These are phyloP conservation scores for Lochmaea capreae DNA, from an alignment of 2,888 invertebrate genomes.

Conservation along the genomic window DNA sequence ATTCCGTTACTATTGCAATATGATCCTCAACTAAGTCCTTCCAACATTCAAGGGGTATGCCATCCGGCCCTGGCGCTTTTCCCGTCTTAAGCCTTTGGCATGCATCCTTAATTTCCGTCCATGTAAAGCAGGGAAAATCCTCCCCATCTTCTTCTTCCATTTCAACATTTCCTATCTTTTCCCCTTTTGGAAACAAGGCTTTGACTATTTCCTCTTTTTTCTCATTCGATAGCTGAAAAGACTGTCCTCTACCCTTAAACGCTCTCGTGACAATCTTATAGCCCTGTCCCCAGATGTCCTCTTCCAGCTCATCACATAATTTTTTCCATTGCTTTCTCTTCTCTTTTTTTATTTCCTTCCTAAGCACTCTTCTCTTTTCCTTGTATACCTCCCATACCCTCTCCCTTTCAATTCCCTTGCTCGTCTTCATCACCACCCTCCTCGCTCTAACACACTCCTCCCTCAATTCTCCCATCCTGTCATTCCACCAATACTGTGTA, in stretches of 20 bases:
- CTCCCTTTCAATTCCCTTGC: not conserved
- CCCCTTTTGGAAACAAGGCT: conserved; percentile 15
- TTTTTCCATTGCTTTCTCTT: conserved; percentile 25
- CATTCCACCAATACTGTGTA: conserved; percentile 6
- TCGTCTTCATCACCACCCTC: not conserved
- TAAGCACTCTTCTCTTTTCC: not conserved
- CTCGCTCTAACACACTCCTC: not conserved
- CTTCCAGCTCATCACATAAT: conserved; percentile 24
- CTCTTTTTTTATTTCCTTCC: not conserved
- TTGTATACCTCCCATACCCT: not conserved
- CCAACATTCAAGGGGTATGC: not conserved
- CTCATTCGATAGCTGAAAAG: not conserved
- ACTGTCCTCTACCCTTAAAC: not conserved
- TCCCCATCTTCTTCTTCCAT: not conserved
- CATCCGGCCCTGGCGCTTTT: conserved; percentile 5
- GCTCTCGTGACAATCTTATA: not conserved
- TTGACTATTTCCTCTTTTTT: conserved; percentile 5
- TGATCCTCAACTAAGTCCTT: not conserved
- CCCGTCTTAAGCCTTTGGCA: not conserved
- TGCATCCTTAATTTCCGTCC: not conserved
- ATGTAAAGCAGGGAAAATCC: not conserved
- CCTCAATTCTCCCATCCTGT: not conserved
- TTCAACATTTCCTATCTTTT: not conserved
- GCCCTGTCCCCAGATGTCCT: conserved; percentile 38
- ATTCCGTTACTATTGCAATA: not conserved